Evolutionary conservation across 2,797 vertebrate genomes (phyloP), one percentile per base, ranked within the genome.

Genomic region (Salmo trutta): DNA sequence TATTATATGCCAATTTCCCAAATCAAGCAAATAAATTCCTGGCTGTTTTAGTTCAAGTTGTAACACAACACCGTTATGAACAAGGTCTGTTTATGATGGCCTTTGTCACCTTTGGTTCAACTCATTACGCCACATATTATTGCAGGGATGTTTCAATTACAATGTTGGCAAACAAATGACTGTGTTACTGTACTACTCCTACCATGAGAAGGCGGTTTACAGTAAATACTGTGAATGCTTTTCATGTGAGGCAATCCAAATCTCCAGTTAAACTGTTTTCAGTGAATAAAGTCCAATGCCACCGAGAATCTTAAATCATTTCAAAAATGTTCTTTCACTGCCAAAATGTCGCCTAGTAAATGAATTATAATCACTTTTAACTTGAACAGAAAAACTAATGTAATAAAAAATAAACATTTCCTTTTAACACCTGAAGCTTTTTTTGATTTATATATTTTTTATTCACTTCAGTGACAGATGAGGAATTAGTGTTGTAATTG

Each of bases 401-500:
- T 88, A 81, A 81, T 89, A 83, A 81, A 82, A 59, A n/a, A n/a
- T 10, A 10, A 73, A 75, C 27, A 14, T 67, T 73, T 83, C 80
- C 85, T 88, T 88, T 64, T 71, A 33, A 59, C 71, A 52, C 12
- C 33, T 24, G n/a, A 75, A 87, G 76, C 73, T 24, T 89, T 83
- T 85, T 85, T 76, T 83, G 81, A 33, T 5, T 33, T 33, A 6
- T 33, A 33, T 33, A 33, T 83, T 75, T 79, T 88, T 5, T 7
- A 0, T 2, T 7, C 0, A 16, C 56, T 82, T 80, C 82, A 84
- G 78, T 91, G 89, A 89, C 90, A 88, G 88, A 91, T 88, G 88
- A 88, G 88, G 82, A 89, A 90, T 89, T 88, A 90, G 87, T 89
- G 74, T 68, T 79, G 87, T 87, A 90, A 91, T 85, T 88, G 83